Percentiles rank a stretch among this genome's conserved stretches.
These are phyloP conservation scores for Pitangus sulphuratus DNA, from an alignment of 2,797 vertebrate genomes.

Conservation along the genomic window DNA sequence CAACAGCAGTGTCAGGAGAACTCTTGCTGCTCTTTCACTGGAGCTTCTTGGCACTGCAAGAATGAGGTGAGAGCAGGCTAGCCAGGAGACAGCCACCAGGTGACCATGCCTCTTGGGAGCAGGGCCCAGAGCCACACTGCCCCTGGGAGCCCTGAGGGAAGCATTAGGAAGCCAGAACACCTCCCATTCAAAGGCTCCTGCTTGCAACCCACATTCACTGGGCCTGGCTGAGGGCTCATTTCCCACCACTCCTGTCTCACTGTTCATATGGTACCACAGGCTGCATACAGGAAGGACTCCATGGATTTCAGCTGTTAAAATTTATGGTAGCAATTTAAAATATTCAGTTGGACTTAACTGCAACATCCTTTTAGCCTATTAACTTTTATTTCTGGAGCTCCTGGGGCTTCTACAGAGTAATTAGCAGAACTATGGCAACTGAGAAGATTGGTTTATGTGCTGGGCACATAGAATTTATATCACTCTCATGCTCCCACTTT, in stretches of 20 bases:
- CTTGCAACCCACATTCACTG: fast-evolving
- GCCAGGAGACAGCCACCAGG: background rate
- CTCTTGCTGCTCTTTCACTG: background rate
- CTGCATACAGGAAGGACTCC: background rate
- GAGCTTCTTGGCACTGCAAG: background rate
- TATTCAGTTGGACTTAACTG: constrained; percentile 35
- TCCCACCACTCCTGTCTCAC: background rate
- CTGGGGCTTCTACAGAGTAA: constrained; percentile 46
- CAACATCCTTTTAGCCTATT: constrained; percentile 52
- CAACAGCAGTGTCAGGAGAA: background rate
- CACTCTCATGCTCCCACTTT: background rate
- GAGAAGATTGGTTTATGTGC: constrained; percentile 36
- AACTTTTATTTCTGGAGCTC: constrained; percentile 60
- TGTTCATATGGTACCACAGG: background rate
- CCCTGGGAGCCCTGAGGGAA: background rate
- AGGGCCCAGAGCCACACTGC: background rate
- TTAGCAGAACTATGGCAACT: constrained; percentile 51
- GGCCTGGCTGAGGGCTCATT: background rate
- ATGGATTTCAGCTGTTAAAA: background rate
- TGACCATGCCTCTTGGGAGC: background rate
- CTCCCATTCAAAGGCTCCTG: background rate
- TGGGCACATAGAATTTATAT: background rate
- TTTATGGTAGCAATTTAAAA: constrained; percentile 59
- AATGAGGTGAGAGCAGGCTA: background rate
- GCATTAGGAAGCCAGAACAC: background rate